These are phyloP conservation scores for Zophobas atratus DNA, from an alignment of 1,140 invertebrate species.

Conservation along the genomic window DNA sequence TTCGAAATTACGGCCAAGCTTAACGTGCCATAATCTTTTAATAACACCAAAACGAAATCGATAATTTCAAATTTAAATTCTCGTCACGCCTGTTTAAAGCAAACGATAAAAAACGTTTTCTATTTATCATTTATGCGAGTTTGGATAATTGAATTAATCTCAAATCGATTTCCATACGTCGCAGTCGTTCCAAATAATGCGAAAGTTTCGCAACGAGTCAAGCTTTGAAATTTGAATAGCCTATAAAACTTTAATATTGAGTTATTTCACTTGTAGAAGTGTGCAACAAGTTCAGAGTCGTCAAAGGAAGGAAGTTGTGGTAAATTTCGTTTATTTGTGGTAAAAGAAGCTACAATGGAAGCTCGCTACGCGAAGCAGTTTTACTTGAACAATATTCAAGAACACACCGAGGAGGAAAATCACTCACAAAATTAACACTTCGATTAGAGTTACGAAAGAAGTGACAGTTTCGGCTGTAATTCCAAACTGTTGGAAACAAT, in stretches of 20 bases:
- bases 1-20: background rate
- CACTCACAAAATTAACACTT: background rate
- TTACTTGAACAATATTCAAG: background rate
- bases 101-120: background rate
- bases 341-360: background rate
- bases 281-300: slow-evolving; percentile 28
- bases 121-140: slow-evolving; percentile 14
- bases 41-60: background rate
- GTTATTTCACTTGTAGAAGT: slow-evolving; percentile 24
- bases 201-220: slow-evolving; percentile 12
- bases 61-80: slow-evolving; percentile 31
- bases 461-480: too few species aligned
- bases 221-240: slow-evolving; percentile 20
- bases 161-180: background rate
- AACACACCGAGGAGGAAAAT: background rate
- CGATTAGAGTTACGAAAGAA: too few species aligned
- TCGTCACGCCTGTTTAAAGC: slow-evolving; percentile 6
- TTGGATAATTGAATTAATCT: slow-evolving; percentile 16
- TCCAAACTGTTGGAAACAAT: background rate
- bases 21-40: slow-evolving; percentile 4
- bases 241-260: slow-evolving; percentile 33
- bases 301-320: slow-evolving; percentile 35
- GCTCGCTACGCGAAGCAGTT: background rate
- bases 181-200: background rate
- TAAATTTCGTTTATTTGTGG: slow-evolving; percentile 33